phyloP scores from a whole-genome alignment of 53 echinoderm and acorn worm genomes.

The Mesocentrotus franciscanus region DNA sequence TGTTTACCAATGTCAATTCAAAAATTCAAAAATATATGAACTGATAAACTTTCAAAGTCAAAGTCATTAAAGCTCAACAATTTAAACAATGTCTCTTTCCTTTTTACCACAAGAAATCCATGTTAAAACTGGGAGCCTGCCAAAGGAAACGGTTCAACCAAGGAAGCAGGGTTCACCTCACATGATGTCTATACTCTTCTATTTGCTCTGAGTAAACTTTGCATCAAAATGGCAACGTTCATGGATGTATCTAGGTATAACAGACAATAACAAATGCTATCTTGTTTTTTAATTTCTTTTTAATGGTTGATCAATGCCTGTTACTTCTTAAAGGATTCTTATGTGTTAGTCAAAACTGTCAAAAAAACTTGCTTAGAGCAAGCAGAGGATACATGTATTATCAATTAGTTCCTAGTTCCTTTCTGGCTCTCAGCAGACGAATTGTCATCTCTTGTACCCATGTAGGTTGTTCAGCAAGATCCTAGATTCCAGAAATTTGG shows the following conservation, averaged over 20 bases:
- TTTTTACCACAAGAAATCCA: neutral
- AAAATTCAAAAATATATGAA: neutral
- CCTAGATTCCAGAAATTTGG: neutral
- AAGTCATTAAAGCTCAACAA: neutral
- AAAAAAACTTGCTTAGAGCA: too few species aligned
- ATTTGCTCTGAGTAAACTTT: neutral
- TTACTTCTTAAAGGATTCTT: too few species aligned
- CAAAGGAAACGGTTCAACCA: neutral
- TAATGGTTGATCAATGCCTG: too few species aligned
- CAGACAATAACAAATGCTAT: neutral
- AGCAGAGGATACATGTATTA: neutral
- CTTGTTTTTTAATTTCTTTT: too few species aligned
- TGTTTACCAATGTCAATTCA: neutral
- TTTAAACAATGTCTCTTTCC: neutral
- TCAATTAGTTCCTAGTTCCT: neutral
- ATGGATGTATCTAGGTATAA: neutral
- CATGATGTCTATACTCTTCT: neutral
- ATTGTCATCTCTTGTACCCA: too few species aligned
- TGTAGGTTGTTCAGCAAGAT: neutral
- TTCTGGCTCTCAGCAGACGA: neutral
- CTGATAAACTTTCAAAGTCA: neutral
- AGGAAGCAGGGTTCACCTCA: neutral
- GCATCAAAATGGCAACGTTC: neutral
- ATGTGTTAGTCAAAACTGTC: too few species aligned
- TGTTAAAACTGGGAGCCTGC: neutral